Evolutionary conservation across 2,113 vertebrate genomes (phyloP).

Genomic region (Malurus elegans): DNA sequence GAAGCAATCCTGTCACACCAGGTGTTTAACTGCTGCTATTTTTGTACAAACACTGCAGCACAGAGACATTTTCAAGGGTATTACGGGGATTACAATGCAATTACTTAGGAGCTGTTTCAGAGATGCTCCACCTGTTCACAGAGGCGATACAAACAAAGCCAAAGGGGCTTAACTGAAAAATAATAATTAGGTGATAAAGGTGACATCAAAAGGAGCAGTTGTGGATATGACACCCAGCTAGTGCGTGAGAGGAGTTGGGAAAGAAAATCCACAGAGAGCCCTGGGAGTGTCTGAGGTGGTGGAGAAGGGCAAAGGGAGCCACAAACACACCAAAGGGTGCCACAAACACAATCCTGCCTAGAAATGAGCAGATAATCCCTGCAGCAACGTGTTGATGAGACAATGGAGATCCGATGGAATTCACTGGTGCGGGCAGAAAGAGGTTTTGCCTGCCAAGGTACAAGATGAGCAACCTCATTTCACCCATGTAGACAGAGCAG

Average conservation of each 20-base stretch:
- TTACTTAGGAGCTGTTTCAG: not conserved
- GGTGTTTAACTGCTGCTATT: rapidly evolving
- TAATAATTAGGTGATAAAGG: not conserved
- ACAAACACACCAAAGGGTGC: not conserved
- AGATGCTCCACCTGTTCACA: not conserved
- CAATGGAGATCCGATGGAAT: not conserved
- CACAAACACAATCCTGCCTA: not conserved
- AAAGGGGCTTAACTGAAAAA: not conserved
- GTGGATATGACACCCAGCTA: not conserved
- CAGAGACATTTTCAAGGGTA: not conserved
- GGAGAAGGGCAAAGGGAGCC: not conserved
- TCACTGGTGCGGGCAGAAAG: not conserved
- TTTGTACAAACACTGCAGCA: not conserved
- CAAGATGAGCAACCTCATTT: not conserved
- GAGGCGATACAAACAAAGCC: not conserved
- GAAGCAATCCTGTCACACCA: not conserved
- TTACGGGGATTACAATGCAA: not conserved
- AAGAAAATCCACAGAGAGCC: not conserved
- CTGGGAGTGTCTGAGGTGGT: not conserved
- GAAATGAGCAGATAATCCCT: not conserved
- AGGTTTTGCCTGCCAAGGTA: too few relatives aligned
- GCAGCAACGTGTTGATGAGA: not conserved
- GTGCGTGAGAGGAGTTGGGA: not conserved
- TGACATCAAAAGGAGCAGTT: not conserved
- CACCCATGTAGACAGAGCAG: not conserved